phyloP scores from a whole-genome alignment of 2,797 vertebrate species.

The Ciconia nigra region DNA sequence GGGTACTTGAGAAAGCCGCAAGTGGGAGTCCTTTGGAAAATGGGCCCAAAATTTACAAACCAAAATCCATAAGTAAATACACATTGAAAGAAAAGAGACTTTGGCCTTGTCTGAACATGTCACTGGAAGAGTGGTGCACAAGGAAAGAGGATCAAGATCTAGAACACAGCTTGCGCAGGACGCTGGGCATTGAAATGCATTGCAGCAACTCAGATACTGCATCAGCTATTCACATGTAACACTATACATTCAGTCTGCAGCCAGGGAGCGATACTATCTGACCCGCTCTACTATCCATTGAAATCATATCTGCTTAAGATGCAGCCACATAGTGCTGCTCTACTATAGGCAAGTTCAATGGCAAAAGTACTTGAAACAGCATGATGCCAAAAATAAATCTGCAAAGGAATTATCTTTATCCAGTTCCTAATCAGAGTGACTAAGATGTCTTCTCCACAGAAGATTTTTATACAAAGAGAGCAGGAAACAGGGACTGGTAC shows the following conservation, averaged over 20 bases:
- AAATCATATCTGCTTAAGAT: background rate
- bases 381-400: background rate
- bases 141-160: background rate
- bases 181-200: background rate
- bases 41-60: background rate
- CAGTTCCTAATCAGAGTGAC: background rate
- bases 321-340: background rate
- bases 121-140: background rate
- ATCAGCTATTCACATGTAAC: background rate
- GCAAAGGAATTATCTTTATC: background rate
- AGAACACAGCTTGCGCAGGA: background rate
- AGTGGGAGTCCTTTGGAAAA: background rate
- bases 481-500: background rate
- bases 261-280: background rate
- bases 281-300: background rate
- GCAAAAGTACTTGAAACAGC: background rate
- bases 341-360: background rate
- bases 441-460: background rate
- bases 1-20: background rate
- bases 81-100: background rate
- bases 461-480: background rate
- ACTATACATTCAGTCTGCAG: background rate
- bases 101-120: background rate
- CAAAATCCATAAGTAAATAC: background rate
- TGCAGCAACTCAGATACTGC: background rate